Evolutionary conservation across 2,888 invertebrate species (phyloP).

Genomic region (Scotopteryx bipunctaria): DNA sequence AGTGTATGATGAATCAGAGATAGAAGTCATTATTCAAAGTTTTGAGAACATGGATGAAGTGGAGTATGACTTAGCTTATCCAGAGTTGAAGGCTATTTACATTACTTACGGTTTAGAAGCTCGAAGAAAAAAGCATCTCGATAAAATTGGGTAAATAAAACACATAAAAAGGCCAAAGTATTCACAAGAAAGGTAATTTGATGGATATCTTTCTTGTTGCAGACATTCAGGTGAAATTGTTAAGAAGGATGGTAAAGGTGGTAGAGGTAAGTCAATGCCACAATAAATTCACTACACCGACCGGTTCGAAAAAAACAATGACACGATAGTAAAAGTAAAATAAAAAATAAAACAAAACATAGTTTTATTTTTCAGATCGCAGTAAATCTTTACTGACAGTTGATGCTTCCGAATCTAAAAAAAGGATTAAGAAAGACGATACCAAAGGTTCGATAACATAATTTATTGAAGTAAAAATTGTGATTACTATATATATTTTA

Average conservation of each 20-base stretch:
- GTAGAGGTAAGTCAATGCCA: conserved; percentile 24
- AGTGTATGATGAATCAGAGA: conserved; percentile 63
- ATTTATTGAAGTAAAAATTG: too few species aligned
- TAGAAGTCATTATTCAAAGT: conserved; percentile 53
- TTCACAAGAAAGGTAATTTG: not conserved
- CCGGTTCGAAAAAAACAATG: too few species aligned
- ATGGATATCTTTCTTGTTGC: conserved; percentile 12
- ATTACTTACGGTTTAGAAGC: conserved; percentile 60
- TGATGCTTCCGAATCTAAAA: conserved; percentile 57
- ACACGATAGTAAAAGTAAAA: too few species aligned
- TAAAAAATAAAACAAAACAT: not conserved
- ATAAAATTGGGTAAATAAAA: conserved; percentile 43
- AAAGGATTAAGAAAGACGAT: conserved; percentile 68
- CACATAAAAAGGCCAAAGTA: not conserved
- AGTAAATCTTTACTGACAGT: conserved; percentile 51
- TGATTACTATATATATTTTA: too few species aligned
- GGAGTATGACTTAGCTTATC: conserved; percentile 58
- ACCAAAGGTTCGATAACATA: conserved; percentile 62
- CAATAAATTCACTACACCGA: too few species aligned
- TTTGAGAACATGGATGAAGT: conserved; percentile 67
- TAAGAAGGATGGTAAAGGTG: conserved; percentile 41
- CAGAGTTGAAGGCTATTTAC: conserved; percentile 65
- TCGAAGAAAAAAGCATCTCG: conserved; percentile 55
- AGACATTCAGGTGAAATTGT: conserved; percentile 25
- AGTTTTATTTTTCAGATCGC: conserved; percentile 37